Evolutionary conservation across 2,797 vertebrate species (phyloP).

Genomic region (Staurois parvus): DNA sequence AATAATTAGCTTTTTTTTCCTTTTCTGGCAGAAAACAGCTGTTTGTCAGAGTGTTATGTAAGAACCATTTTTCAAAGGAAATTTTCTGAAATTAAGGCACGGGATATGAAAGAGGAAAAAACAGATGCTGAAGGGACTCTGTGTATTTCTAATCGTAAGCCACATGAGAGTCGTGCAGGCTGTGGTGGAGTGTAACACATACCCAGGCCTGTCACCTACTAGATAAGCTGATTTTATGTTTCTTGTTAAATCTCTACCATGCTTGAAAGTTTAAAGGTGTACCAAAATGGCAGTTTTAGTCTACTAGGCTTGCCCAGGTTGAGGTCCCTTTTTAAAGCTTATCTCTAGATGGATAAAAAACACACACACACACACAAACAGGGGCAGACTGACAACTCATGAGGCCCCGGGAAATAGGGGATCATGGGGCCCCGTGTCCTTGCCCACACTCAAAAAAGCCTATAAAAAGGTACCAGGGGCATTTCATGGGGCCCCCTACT

Average conservation of each 20-base stretch:
- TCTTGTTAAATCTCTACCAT: constrained; percentile 5
- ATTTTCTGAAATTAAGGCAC: constrained; percentile 51
- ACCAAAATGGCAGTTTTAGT: constrained; percentile 51
- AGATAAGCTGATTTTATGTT: constrained; percentile 31
- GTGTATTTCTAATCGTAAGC: constrained; percentile 7
- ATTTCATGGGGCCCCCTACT: too few species aligned
- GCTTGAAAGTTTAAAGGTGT: constrained; percentile 43
- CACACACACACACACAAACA: too few species aligned
- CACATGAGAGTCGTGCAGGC: background rate
- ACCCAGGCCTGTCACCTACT: constrained; percentile 6
- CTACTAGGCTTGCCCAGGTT: too few species aligned
- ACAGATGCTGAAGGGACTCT: constrained; percentile 44
- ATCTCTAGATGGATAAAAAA: too few species aligned
- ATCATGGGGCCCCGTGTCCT: too few species aligned
- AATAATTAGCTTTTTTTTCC: constrained; percentile 54
- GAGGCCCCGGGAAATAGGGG: too few species aligned
- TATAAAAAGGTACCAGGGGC: too few species aligned
- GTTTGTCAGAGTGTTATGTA: constrained; percentile 52
- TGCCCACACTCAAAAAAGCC: too few species aligned
- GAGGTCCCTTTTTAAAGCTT: too few species aligned
- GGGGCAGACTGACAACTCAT: too few species aligned
- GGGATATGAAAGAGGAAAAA: constrained; percentile 46
- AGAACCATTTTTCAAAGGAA: constrained; percentile 50
- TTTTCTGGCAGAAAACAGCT: constrained; percentile 44
- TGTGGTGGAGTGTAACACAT: background rate